Base-by-base conservation (phyloP, 2,113 vertebrate genomes). In the Mus pahari region DNA sequence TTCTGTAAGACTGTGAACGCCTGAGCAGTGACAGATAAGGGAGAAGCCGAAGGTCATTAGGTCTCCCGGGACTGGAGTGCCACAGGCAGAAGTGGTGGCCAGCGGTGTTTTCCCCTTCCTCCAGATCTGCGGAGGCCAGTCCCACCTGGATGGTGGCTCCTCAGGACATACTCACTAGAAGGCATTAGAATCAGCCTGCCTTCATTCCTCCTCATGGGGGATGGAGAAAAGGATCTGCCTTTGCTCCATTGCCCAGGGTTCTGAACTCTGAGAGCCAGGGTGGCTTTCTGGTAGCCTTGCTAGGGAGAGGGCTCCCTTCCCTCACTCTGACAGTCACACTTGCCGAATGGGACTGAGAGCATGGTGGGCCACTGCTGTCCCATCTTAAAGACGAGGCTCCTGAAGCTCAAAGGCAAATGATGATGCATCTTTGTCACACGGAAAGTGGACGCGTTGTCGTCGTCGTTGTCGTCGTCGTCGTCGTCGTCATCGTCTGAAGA, bases 341-440 rank as follows among this genome's bases (percentile, higher is more conserved):
- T 88, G 58, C 14, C 73, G 36, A 92, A 7, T 22, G 74, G 62
- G 62, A 78, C 42, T 94, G 53, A 83, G 0, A 50, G 20, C 26
- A 28, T 42, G 73, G 45, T 89, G 31, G 86, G 68, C 31, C 42
- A 48, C 75, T 73, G 48, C 50, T 24, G n/a, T 7, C 31, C 88
- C 42, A 71, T 84, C 86, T 96, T 89, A 66, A 28, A 91, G 91
- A 66, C 31, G 16, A 48, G 71, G 55, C 62, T 24, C 10, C 70
- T 22, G 66, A 92, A 77, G 60, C 20, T 83, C 86, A 55, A 55
- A 83, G 68, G 74, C 94, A n/a, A 78, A 79, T 42, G 89, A 31
- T 82, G 73, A 62, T 39, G 36, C 9, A 24, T 5, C 16, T 64
- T 55, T 87, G 70, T 96, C 90, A 74, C 62, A 64, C 22, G 36